Evolutionary conservation across 2,888 invertebrate species (phyloP), one percentile per base, ranked within the genome.

Genomic region (Notodonta dromedarius): DNA sequence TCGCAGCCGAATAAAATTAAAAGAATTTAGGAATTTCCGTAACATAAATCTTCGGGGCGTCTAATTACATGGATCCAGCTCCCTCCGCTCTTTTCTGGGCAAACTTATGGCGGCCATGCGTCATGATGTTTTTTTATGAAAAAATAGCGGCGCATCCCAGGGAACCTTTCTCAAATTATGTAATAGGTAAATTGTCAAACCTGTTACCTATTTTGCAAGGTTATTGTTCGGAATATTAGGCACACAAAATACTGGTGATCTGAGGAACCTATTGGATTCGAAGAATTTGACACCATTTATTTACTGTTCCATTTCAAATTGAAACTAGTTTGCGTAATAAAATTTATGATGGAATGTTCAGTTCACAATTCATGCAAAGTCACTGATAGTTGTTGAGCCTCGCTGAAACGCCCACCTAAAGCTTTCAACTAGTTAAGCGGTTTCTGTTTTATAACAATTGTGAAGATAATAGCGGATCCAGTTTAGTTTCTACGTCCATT

Each of bases 11-110:
- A 84, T 89, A 90, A 90, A 90, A 87, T 88, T 88, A 85, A 86
- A 85, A 84, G 88, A 90, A 91, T 91, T 90, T 85, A 79, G 77
- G 82, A 84, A 87, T 89, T 89, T 86, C 83, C 84, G 78, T 83
- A 73, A 80, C 88, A 91, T 93, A 92, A 93, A 92, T 92, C 91
- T 89, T 86, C 78, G 70, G 80, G 66, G 80, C 86, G 88, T 92
- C 91, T 92, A 93, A 93, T 92, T 92, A 92, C 88, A 85, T 77
- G 83, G 86, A 88, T 87, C 85, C 88, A 84, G 85, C 83, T 80
- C 83, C 83, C 82, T 85, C 80, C 83, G 84, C 83, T 85, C 83
- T 84, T 85, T 84, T 84, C 86, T 86, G 81, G 72, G 83, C 74
- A 88, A 86, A 90, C 89, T 91, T 90, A 90, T 89, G 86, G 87